Evolutionary conservation across 2,113 vertebrate species (phyloP).

Genomic region (Phylloscopus trochiloides): DNA sequence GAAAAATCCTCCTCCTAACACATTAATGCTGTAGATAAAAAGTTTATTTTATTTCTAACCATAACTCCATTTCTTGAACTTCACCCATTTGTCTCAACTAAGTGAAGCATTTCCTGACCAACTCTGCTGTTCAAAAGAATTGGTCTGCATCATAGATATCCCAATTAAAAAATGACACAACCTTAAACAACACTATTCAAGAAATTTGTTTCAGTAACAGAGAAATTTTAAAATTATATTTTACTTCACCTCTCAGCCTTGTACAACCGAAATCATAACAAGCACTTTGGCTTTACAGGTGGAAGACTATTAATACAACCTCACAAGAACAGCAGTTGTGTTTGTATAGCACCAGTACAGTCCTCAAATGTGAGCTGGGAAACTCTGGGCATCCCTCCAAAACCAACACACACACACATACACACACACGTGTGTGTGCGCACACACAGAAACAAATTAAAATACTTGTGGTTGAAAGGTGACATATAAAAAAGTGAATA

Average conservation of each 20-base stretch:
- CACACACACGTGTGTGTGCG: not conserved
- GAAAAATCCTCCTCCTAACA: not conserved
- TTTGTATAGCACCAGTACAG: slow-evolving; percentile 29
- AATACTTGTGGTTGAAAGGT: slow-evolving; percentile 58
- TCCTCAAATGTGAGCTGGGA: not conserved
- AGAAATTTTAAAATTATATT: not conserved
- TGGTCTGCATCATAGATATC: not conserved
- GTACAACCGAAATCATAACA: slow-evolving; percentile 8
- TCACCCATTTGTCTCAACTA: not conserved
- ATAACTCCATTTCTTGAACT: not conserved
- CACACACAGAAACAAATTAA: slow-evolving; percentile 59
- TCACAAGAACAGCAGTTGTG: slow-evolving; percentile 50
- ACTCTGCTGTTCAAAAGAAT: not conserved
- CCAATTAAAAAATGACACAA: not conserved
- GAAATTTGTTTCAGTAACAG: not conserved
- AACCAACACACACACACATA: not conserved
- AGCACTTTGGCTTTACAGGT: slow-evolving; percentile 40
- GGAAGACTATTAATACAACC: slow-evolving; percentile 43
- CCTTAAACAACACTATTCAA: not conserved
- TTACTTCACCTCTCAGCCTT: not conserved
- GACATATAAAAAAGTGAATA: slow-evolving; percentile 41
- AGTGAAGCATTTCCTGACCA: not conserved
- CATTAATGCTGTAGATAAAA: not conserved
- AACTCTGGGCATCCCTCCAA: slow-evolving; percentile 49
- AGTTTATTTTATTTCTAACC: not conserved